Base-by-base conservation (phyloP, 2,888 invertebrate species). In the Noctua comes region DNA sequence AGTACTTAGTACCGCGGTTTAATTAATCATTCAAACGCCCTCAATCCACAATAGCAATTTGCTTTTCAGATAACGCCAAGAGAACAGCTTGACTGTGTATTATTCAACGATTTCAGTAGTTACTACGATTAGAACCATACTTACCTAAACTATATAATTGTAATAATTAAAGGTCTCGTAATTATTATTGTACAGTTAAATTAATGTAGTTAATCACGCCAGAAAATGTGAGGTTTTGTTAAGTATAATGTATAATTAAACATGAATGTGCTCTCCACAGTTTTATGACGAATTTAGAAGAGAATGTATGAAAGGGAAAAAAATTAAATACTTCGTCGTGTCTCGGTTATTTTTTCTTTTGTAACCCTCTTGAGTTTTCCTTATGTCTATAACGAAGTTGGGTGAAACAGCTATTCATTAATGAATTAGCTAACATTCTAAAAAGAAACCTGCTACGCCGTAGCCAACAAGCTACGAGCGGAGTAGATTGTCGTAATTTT, bases 271-370 rank as follows among this genome's bases (percentile, higher is more conserved):
- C 96, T 96, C 96, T 95, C 95, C 95, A 95, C 95, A 95, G 95
- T 96, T 96, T 95, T 95, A 96, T 95, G 96, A 96, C 96, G 96
- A 97, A 97, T 96, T 96, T 96, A 96, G 96, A 96, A 96, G 95
- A 96, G 94, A 96, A 94, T 97, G 97, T 97, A 97, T 94, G 96
- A 95, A 96, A 96, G 94, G 94, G 92, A 91, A 95, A 96, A 95
- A 95, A 95, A 96, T 96, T 96, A 96, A 97, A 97, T 96, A 96
- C 93, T 96, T 97, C 97, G 97, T 97, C 97, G 96, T 97, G 96
- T 97, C 97, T 93, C 91, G 91, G 94, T 92, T 92, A 91, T 91
- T 94, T 95, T 95, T 95, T 93, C 91, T 92, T 94, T 93, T 92
- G 76, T 90, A 77, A 88, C 89, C 88, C 84, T 83, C 68, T 88